Conservation (phyloP, 1,140 invertebrate genomes). For the Panagrolaimus sp. region DNA sequence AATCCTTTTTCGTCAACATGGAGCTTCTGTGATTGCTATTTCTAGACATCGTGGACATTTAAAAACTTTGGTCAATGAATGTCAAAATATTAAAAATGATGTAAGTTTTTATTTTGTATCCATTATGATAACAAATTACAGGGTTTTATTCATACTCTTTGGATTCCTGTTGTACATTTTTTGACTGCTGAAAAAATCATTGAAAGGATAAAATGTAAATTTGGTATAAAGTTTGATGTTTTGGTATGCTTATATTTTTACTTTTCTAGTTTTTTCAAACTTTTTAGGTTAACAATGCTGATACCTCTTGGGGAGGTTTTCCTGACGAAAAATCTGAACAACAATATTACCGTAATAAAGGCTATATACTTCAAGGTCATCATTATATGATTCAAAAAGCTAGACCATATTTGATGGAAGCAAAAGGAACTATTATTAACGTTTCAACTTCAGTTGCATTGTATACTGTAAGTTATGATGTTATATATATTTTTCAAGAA, state of each 20-base stretch:
- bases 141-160: constrained; percentile 30
- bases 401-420: too few species aligned
- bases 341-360: too few species aligned
- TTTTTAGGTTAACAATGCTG: constrained; percentile 74
- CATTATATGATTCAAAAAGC: too few species aligned
- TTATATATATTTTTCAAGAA: too few species aligned
- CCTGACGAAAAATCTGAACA: too few species aligned
- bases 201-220: constrained; percentile 41
- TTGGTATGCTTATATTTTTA: constrained; percentile 26
- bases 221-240: constrained; percentile 63
- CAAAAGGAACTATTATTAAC: too few species aligned
- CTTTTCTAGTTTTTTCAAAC: too few species aligned
- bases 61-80: constrained; percentile 47
- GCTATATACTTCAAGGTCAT: too few species aligned
- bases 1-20: constrained; percentile 68
- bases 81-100: constrained; percentile 4
- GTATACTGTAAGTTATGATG: too few species aligned
- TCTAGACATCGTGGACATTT: constrained; percentile 70
- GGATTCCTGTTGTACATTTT: constrained; percentile 66
- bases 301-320: constrained; percentile 79
- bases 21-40: constrained; percentile 68
- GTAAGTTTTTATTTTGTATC: too few species aligned
- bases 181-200: constrained; percentile 63
- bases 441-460: too few species aligned
- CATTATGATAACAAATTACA: neutral